phyloP scores from a whole-genome alignment of 2,888 invertebrate species.

The Volucella inanis region DNA sequence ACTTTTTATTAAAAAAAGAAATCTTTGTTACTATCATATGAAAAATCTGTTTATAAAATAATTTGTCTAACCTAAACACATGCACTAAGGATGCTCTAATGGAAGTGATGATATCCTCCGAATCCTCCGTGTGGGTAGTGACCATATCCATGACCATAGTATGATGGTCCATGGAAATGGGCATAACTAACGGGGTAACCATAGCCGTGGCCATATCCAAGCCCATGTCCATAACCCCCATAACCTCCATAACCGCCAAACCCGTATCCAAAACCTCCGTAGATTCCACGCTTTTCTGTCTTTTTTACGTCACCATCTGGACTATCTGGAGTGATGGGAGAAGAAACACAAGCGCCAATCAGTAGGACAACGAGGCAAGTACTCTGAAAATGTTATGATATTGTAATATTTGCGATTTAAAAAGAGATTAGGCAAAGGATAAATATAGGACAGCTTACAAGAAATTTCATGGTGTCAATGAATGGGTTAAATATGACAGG shows the following conservation, averaged over 20 bases:
- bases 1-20: too few species aligned
- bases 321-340: slow-evolving; percentile 5
- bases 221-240: neutral
- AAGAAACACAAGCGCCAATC: slow-evolving; percentile 36
- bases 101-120: slow-evolving; percentile 61
- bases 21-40: too few species aligned
- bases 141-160: slow-evolving; percentile 49
- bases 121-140: slow-evolving; percentile 44
- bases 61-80: slow-evolving; percentile 12
- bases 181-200: slow-evolving; percentile 45
- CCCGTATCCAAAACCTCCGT: slow-evolving; percentile 64
- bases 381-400: slow-evolving; percentile 41
- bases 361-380: slow-evolving; percentile 42
- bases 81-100: slow-evolving; percentile 18
- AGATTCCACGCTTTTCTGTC: slow-evolving; percentile 71
- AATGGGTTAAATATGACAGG: slow-evolving; percentile 14
- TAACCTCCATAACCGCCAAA: neutral
- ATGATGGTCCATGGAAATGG: slow-evolving; percentile 27
- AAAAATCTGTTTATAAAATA: slow-evolving; percentile 3
- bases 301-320: slow-evolving; percentile 54
- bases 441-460: slow-evolving; percentile 29
- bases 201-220: slow-evolving; percentile 48
- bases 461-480: slow-evolving; percentile 51
- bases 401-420: neutral
- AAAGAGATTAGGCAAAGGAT: neutral